Evolutionary conservation across 2,797 vertebrate species (phyloP).

Genomic region (Helarctos malayanus): DNA sequence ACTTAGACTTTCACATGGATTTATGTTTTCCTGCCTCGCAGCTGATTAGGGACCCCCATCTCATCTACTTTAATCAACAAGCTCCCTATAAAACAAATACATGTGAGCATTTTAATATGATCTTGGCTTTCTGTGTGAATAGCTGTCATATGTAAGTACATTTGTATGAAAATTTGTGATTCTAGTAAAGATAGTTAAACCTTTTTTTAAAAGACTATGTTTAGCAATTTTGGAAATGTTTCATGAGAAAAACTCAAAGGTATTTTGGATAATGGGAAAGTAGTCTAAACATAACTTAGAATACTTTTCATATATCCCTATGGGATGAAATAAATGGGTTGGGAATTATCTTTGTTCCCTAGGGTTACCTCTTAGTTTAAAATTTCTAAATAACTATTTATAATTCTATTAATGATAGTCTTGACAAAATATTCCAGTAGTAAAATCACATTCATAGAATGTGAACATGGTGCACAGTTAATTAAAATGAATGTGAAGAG

Average conservation of each 20-base stretch:
- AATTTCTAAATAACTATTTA: background rate
- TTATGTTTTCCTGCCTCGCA: background rate
- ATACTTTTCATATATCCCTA: background rate
- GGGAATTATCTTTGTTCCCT: background rate
- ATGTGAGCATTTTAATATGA: background rate
- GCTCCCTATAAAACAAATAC: background rate
- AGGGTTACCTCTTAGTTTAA: background rate
- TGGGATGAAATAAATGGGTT: background rate
- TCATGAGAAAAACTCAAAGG: conserved; percentile 52
- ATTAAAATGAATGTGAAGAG: background rate
- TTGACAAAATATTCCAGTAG: background rate
- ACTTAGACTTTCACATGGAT: background rate
- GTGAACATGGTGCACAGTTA: background rate
- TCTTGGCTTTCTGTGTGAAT: conserved; percentile 35
- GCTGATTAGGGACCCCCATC: background rate
- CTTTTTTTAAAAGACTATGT: background rate
- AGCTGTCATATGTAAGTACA: background rate
- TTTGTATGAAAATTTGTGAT: conserved; percentile 49
- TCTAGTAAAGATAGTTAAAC: background rate
- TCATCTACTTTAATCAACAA: background rate
- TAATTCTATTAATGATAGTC: background rate
- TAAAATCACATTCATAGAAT: background rate
- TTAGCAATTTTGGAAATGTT: conserved; percentile 55
- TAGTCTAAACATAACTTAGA: conserved; percentile 25
- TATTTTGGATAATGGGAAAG: conserved; percentile 57